Evolutionary conservation across 2,888 invertebrate genomes (phyloP).

Genomic region (Chymomyza amoena): DNA sequence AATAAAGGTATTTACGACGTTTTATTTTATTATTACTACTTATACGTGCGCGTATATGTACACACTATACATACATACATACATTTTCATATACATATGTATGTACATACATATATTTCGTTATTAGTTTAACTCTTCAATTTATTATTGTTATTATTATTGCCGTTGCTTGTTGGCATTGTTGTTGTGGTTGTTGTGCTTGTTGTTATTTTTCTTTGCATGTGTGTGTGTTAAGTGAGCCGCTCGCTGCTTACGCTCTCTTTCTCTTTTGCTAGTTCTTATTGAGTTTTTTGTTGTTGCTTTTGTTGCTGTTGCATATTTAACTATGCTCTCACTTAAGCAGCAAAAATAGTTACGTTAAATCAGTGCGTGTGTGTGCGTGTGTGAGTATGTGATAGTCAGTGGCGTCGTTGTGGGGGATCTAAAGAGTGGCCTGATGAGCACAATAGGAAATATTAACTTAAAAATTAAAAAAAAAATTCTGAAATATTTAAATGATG

Average conservation of each 20-base stretch:
- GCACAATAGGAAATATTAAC: too few relatives aligned
- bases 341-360: constrained; percentile 65
- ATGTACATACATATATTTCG: constrained; percentile 45
- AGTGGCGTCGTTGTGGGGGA: neutral
- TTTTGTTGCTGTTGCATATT: constrained; percentile 42
- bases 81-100: neutral
- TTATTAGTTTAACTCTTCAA: constrained; percentile 71
- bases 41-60: neutral
- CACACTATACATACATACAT: too few relatives aligned
- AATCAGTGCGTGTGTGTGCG: constrained; percentile 50
- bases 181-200: neutral
- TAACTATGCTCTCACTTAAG: constrained; percentile 61
- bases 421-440: too few relatives aligned
- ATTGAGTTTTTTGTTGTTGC: constrained; percentile 30
- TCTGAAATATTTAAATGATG: too few relatives aligned
- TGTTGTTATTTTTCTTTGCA: neutral
- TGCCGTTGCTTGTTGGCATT: constrained; percentile 8
- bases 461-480: too few relatives aligned
- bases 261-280: constrained; percentile 27
- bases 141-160: constrained; percentile 70
- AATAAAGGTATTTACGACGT: constrained; percentile 54
- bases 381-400: neutral
- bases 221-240: neutral
- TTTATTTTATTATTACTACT: constrained; percentile 42
- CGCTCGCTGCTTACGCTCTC: constrained; percentile 20